Base-by-base conservation (phyloP, 2,888 invertebrate genomes). In the Lottia gigantea region DNA sequence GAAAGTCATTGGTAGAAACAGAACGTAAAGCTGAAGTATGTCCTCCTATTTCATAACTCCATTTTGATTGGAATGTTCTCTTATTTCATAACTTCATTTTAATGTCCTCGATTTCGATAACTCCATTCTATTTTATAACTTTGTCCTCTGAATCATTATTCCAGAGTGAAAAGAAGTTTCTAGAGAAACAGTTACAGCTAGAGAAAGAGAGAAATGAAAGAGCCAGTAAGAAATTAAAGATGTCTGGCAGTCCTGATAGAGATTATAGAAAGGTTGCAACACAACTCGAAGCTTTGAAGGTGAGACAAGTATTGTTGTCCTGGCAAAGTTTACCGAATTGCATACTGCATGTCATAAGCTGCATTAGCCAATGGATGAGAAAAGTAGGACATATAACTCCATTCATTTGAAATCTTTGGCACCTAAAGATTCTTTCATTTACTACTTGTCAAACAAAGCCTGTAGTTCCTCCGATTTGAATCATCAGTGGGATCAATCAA, bases 281-380 rank as follows among this genome's bases (percentile, higher is more conserved):
- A 15, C 83, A 86, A 74, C 78, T 86, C 7, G 83, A 84, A 47
- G 78, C 80, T 49, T 75, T 83, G 49, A 84, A 85, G 84, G 86
- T 86, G n/a, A n/a, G n/a, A n/a, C n/a, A n/a, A n/a, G n/a, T n/a
- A n/a, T n/a, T n/a, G n/a, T n/a, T n/a, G n/a, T n/a, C n/a, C n/a
- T n/a, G n/a, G 31, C 6, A 31, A 4, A 31, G 31, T 4, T 31
- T 31, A 4, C 31, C 31, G 2, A 2, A 31, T 8, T 11, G 40
- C 40, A 40, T 8, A 40, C 40, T 40, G 6, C 40, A 40, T 40
- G 40, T 3, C 40, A 40, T 40, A 1, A 11, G 1, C 40, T 40
- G 1, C 40, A 40, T 40, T 40, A 40, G 40, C 8, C 40, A 40
- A 11, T 8, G 11, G 40, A 6, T 11, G 8, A 40, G 11, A 40